Conservation (phyloP, 2,888 invertebrate species). For the Bruchidius siliquastri region DNA sequence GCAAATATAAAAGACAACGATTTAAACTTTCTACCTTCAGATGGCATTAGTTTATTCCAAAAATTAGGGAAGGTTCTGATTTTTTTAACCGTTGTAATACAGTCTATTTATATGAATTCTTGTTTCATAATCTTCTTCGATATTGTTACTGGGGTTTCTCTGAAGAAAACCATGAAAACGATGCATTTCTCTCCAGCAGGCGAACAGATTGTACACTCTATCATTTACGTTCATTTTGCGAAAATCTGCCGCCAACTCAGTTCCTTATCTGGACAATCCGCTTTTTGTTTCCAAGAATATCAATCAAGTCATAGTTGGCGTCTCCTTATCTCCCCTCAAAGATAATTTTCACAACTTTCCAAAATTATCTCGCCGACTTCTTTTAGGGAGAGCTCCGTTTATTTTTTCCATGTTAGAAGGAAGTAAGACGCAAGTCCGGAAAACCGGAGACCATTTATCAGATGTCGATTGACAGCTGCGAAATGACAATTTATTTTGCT, state of each 20-base stretch:
- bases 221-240: background rate
- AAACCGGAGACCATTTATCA: constrained; percentile 32
- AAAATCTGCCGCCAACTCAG: background rate
- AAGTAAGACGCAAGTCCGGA: constrained; percentile 4
- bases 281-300: background rate
- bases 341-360: constrained; percentile 18
- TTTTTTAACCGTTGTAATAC: too few relatives aligned
- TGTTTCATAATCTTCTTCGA: too few relatives aligned
- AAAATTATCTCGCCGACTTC: constrained; percentile 15
- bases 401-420: constrained; percentile 9
- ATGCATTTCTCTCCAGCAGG: too few relatives aligned
- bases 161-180: too few relatives aligned
- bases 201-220: too few relatives aligned
- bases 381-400: constrained; percentile 10
- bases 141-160: too few relatives aligned
- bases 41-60: too few relatives aligned
- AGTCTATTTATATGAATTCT: too few relatives aligned
- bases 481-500: constrained; percentile 41
- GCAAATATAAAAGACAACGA: too few relatives aligned
- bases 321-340: constrained; percentile 8
- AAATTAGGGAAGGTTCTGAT: too few relatives aligned
- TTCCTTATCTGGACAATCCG: background rate
- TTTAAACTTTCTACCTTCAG: too few relatives aligned
- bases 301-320: constrained; percentile 4
- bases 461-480: constrained; percentile 31